Base-by-base conservation (phyloP, 2,113 vertebrate species). In the Leptocoma aspasia region DNA sequence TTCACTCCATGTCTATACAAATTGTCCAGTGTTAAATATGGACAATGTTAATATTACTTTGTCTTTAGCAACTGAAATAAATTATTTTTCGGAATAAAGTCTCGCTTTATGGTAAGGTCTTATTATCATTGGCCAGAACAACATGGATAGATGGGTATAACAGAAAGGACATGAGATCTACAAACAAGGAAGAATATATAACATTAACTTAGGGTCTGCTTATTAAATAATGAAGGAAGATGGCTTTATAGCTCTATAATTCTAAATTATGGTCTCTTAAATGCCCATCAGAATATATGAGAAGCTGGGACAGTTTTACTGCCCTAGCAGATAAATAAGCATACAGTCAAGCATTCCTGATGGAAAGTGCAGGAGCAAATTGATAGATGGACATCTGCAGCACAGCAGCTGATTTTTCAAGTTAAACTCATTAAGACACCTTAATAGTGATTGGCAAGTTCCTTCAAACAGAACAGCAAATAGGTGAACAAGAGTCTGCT, bases 371-470 rank as follows among this genome's bases (percentile, higher is more conserved):
- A 85, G 88, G 61, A 81, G 27, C 30, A 93, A 91, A 86, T 44
- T 90, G 66, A 93, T 87, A 82, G 68, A 80, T 89, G 47, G 82
- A 16, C 69, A 75, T 92, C 90, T 94, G 66, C 22, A 49, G 54
- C 35, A 92, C 69, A 72, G 76, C 27, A 83, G 33, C 19, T 86
- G 65, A 79, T 86, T 87, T 93, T 94, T 76, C 68, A 86, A 72
- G 87, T 39, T 93, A 79, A 93, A 79, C 19, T 94, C 88, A 93
- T 96, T 96, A 96, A 89, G 77, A 68, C 88, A 45, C 69, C 61
- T 90, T 96, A 89, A 87, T 73, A 54, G 44, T 86, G 89, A 97
- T 35, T 96, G 89, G 59, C 92, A 97, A 77, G 69, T 82, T 84
- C 69, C 61, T 84, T 79, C 66, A 91, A 79, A 92, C 45, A 87